phyloP scores from a whole-genome alignment of 2,888 invertebrate genomes.

The Stenolophus ochropezus region DNA sequence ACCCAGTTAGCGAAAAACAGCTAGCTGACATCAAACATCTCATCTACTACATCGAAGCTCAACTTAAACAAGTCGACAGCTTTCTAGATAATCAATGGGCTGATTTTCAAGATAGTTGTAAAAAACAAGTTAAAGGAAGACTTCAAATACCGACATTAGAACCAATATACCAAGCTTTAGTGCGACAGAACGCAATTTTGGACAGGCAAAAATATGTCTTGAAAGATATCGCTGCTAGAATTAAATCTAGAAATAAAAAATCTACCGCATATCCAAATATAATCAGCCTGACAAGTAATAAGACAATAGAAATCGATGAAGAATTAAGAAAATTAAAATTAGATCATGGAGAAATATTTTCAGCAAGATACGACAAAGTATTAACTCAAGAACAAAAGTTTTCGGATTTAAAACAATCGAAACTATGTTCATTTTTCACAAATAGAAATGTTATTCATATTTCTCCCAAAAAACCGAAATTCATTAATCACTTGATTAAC shows the following conservation, averaged over 20 bases:
- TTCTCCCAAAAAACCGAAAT: conserved; percentile 74
- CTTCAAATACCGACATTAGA: conserved; percentile 84
- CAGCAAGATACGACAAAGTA: conserved; percentile 70
- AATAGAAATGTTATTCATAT: conserved; percentile 75
- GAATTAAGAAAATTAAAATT: conserved; percentile 75
- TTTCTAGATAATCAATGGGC: conserved; percentile 87
- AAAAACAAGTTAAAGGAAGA: conserved; percentile 72
- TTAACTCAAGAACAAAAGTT: conserved; percentile 70
- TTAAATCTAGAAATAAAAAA: conserved; percentile 72
- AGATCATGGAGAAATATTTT: conserved; percentile 72
- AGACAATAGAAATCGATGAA: conserved; percentile 64
- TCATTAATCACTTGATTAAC: conserved; percentile 59
- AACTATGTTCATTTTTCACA: conserved; percentile 74
- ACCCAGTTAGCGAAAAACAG: conserved; percentile 81
- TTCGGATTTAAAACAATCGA: conserved; percentile 74
- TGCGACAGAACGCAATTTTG: conserved; percentile 82
- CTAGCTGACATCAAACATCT: conserved; percentile 82
- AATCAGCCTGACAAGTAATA: conserved; percentile 63
- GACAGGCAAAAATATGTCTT: conserved; percentile 74
- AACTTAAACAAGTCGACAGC: conserved; percentile 82
- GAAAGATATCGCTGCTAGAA: conserved; percentile 69
- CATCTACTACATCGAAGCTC: conserved; percentile 84
- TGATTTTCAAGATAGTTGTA: conserved; percentile 76
- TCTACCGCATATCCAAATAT: conserved; percentile 70
- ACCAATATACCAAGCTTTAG: conserved; percentile 86